Conservation (phyloP, 2,797 vertebrate genomes). For the Masticophis lateralis region DNA sequence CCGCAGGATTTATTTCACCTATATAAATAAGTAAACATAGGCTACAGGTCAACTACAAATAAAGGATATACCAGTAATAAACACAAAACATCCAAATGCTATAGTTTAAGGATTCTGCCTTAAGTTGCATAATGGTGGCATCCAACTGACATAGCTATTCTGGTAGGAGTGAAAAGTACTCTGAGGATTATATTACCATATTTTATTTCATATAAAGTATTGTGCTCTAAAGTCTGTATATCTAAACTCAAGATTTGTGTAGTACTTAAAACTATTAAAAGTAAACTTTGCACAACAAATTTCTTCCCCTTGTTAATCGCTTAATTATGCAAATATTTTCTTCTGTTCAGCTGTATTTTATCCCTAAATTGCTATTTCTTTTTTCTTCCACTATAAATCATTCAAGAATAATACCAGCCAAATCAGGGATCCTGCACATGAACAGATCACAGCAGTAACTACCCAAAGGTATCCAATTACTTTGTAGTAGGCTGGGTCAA, state of each 20-base stretch:
- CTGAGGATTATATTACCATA: constrained; percentile 37
- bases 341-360: neutral
- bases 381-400: neutral
- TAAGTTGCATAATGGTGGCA: constrained; percentile 57
- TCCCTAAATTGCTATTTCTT: neutral
- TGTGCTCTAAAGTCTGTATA: neutral
- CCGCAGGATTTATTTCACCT: constrained; percentile 47
- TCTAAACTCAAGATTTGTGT: neutral
- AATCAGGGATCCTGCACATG: neutral
- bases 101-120: constrained; percentile 59
- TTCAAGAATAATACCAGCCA: neutral
- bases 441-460: neutral
- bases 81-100: constrained; percentile 33
- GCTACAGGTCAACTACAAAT: constrained; percentile 44
- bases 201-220: constrained; percentile 48
- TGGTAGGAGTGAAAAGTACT: constrained; percentile 45
- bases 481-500: neutral
- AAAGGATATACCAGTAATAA: neutral
- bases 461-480: neutral
- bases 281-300: neutral
- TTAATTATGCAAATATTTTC: neutral
- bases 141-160: constrained; percentile 58
- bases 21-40: constrained; percentile 40
- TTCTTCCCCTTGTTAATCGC: neutral
- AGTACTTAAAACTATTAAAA: neutral